Base-by-base conservation (phyloP, 2,888 invertebrate species). In the Cataglyphis livida region DNA sequence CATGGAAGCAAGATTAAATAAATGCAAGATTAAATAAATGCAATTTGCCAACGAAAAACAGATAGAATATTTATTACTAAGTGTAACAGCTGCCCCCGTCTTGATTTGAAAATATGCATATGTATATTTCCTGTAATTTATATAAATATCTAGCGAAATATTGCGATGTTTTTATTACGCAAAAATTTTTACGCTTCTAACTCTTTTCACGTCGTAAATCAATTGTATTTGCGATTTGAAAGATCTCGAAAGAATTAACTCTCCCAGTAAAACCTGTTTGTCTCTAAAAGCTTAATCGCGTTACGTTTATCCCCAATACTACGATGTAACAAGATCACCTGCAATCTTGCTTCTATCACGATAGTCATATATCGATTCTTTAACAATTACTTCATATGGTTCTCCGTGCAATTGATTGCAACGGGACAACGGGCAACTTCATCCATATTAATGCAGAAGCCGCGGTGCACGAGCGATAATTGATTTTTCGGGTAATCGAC, bases 401-500 rank as follows among this genome's bases (percentile, higher is more conserved):
- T 48, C 12, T 12, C 71, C 25, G 71, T 71, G 44, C 70, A 79
- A 79, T 79, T 59, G 59, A 79, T 79, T 61, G 78, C 44, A 44
- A 78, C 78, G 10, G 44, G 35, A 35, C 59, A 71, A 38, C 57
- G 74, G 48, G 44, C 51, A 51, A 51, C 71, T 71, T 79, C 78
- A 79, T 79, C 78, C 78, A 79, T 79, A 79, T 79, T 79, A 79
- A 79, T 71, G 71, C 44, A 71, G 44, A 59, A 79, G 78, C 78
- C 78, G 44, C 70, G 78, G 21, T 78, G 78, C 41, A 59, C 35
- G 59, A 35, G 44, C 78, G 44, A 79, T 79, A 79, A 79, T 79
- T 79, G 78, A 79, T 79, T 79, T 79, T 79, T 79, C 78, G 71
- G 70, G 44, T 79, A 79, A 79, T 79, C 71, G 71, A 54, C 71